Evolutionary conservation across 2,888 invertebrate species (phyloP), one percentile per base, ranked within the genome.

Genomic region (Drosophila merina): DNA sequence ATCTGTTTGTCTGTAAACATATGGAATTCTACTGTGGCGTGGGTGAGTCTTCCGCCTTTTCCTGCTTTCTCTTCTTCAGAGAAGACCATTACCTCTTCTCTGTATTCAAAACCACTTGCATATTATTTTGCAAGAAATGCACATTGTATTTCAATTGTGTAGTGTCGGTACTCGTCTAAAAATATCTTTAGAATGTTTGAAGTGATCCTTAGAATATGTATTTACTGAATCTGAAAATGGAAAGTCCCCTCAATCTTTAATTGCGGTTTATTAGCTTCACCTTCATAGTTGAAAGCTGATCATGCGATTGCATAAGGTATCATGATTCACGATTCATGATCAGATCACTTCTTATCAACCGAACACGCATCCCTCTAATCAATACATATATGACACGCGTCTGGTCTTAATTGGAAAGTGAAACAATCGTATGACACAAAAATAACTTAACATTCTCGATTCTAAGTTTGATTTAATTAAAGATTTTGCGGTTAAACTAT

Each of bases 261-360:
- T 62, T 48, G 31, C 33, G 20, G 33, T 33, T 42, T 9, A 64
- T 36, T 51, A 44, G 20, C 10, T 44, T 12, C 30, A 14, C 12
- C 25, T 36, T 36, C 36, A 44, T 20, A 40, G 26, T 55, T 44
- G 20, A 44, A 3, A 14, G 28, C 14, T 58, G 55, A 52, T 74
- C 72, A 74, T 40, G 51, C 55, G 8, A 38, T 67, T 64, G 55
- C 42, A 52, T 66, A 63, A 63, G 51, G 28, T 28, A 45, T 36
- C 36, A 45, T 45, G 44, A 26, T 14, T 54, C 12, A 45, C 3
- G 14, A 45, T 38, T 54, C 12, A 45, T 4, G 14, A 45, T 38
- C 67, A 67, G 33, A 52, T 63, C 67, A 52, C 26, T 64, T 67
- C 63, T 64, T 64, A 64, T 64, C 63, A 64, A 14, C 12, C 3